Conservation (phyloP, 2,113 vertebrate genomes). For the Piaya cayana region DNA sequence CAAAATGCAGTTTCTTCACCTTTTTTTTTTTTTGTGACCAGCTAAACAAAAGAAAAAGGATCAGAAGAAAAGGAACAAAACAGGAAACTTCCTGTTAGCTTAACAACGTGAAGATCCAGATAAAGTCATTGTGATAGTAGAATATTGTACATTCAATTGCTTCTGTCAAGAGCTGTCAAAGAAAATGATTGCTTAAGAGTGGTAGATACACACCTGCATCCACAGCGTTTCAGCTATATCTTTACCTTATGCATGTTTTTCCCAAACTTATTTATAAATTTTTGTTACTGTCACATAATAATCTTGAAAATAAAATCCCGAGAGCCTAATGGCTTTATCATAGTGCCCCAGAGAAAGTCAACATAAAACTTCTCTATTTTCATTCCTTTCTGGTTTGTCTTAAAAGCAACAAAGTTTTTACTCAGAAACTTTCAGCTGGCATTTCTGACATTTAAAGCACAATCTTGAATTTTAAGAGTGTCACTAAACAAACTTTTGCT, state of each 20-base stretch:
- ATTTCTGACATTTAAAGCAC: constrained; percentile 30
- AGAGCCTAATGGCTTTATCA: not conserved
- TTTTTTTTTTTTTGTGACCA: not conserved
- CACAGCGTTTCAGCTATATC: not conserved
- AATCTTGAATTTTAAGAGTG: not conserved
- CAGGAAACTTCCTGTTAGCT: not conserved
- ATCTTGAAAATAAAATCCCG: not conserved
- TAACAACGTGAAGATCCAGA: not conserved
- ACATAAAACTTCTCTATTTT: not conserved
- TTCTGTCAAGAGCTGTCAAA: not conserved
- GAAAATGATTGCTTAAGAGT: not conserved
- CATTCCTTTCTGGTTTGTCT: not conserved
- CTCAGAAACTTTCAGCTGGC: constrained; percentile 9
- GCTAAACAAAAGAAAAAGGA: not conserved
- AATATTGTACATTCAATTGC: not conserved
- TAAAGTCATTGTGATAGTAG: not conserved
- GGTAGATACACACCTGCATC: not conserved
- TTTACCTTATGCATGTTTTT: not conserved
- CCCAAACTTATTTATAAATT: not conserved
- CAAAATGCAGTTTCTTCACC: constrained; percentile 14
- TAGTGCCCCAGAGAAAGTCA: not conserved
- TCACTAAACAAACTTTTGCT: constrained; percentile 36
- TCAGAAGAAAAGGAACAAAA: not conserved
- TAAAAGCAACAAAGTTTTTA: not conserved
- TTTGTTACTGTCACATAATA: not conserved